Evolutionary conservation across 2,888 invertebrate genomes (phyloP), one percentile per base, ranked within the genome.

Genomic region (Ptychoptera albimana): DNA sequence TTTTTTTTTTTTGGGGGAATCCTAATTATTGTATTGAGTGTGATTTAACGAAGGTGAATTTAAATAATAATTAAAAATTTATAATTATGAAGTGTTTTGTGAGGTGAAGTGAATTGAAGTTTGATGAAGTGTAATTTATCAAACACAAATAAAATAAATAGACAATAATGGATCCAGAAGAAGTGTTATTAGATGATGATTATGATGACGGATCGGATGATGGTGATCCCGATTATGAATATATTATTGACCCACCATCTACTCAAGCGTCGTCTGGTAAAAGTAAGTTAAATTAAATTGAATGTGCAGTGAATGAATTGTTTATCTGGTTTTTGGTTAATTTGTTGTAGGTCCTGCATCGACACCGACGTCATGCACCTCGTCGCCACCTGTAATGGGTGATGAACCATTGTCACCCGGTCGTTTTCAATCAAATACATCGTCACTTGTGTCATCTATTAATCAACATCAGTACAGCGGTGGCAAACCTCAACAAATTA

Each of bases 191-290:
- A 61, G 77, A 82, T 61, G 77, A 80, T 70, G 82, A 82, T 64
- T 71, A 80, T 56, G 79, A 77, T 51, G 82, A 82, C 59, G 79
- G 75, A 50, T 80, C 81, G 37, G 42, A 82, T 57, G 75, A 80
- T 48, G 82, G 80, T 54, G 79, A 79, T 53, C 81, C 81, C 60
- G 82, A 75, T 14, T 51, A 46, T 37, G 48, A 74, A 49, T 64
- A 69, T 50, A 62, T 68, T 45, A 71, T 70, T 43, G 70, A 72
- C 53, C 66, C 69, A 41, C 58, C 69, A 47, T 67, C 70, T 42
- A 70, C 70, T 42, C 70, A 50, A 39, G 42, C 49, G 10, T 47
- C 46, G 30, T 49, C 50, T 39, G 46, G 50, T 49, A 47, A 48
- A 46, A 36, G n/a, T 37, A 12, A 13, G 23, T 44, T 31, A 13